Base-by-base conservation (phyloP, 2,888 invertebrate genomes). In the Drosophila paucipuncta region DNA sequence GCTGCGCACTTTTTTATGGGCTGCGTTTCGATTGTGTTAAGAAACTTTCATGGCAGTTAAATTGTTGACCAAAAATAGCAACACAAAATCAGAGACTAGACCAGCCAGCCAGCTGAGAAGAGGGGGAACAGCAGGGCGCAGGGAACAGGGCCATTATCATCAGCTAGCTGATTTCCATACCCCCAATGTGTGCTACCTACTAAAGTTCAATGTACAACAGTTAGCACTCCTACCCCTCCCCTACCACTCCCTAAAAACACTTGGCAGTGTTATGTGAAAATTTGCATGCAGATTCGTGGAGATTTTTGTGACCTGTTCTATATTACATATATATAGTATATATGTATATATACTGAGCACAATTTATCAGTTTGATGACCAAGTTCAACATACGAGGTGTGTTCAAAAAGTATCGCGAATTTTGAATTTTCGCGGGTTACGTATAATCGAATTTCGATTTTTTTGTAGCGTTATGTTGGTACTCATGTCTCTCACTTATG, bases 131-230 rank as follows among this genome's bases (percentile, higher is more conserved):
- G 35, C 43, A 22, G n/a, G 10, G 41, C 1, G 11, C 11, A 11
- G 43, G 22, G 25, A 25, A 16, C 16, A 55, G 10, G 37, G 28
- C 37, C 35, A 37, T 28, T 18, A 53, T 50, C 35, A 28, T 39
- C 28, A 43, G 57, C 30, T 22, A 30, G 33, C 31, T 25, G 50
- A 55, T 28, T 6, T n/a, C n/a, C 13, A 22, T 11, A 28, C 25
- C 18, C 9, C 22, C 13, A 0, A 39, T 16, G 28, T 41, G 16
- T 41, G 37, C 13, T 25, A 35, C 47, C 39, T 28, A 33, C 68
- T 52, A 81, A 75, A 84, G 87, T 87, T 84, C 87, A 84, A 84
- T 78, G 87, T 80, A 84, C 84, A 87, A 68, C 63, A 69, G 47
- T 25, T 28, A n/a, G 37, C 25, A n/a, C 28, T 18, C 10, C 4